A percentile compares a stretch with the other conserved stretches of the same genome.
phyloP scores from a whole-genome alignment of 1,140 invertebrate genomes.

The Drosophila suzukii region DNA sequence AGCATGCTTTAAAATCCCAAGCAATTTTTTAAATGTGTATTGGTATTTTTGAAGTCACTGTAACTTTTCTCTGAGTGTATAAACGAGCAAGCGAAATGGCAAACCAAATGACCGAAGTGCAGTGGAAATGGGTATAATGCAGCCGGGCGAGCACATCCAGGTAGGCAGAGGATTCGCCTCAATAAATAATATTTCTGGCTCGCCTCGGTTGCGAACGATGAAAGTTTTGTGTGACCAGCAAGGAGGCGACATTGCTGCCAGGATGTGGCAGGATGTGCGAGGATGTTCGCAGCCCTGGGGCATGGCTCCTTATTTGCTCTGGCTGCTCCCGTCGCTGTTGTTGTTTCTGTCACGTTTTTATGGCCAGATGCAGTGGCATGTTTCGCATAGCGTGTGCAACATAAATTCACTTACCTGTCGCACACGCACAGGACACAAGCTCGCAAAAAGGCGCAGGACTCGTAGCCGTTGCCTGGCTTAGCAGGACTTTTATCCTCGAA shows the following conservation, averaged over 20 bases:
- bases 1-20: no score
- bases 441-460: constrained; percentile 8
- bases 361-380: constrained; percentile 76
- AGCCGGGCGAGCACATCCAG: constrained; percentile 18
- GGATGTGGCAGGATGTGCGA: constrained; percentile 33
- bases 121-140: constrained; percentile 54
- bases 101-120: constrained; percentile 58
- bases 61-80: neutral
- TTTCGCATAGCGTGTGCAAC: constrained; percentile 77
- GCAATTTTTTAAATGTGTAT: no score
- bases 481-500: constrained; percentile 43
- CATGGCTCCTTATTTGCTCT: constrained; percentile 15
- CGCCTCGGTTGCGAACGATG: constrained; percentile 20
- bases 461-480: constrained; percentile 65
- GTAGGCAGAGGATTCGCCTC: constrained; percentile 29
- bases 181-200: constrained; percentile 73
- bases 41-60: no score
- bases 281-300: constrained; percentile 29
- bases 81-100: constrained; percentile 32
- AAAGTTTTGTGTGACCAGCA: constrained; percentile 44
- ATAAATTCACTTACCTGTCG: constrained; percentile 77
- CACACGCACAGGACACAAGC: constrained; percentile 31
- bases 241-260: constrained; percentile 38
- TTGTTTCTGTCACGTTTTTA: constrained; percentile 54
- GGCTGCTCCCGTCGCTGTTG: constrained; percentile 14